Base-by-base conservation (phyloP, 2,888 invertebrate species). In the Cylloceria caligata region DNA sequence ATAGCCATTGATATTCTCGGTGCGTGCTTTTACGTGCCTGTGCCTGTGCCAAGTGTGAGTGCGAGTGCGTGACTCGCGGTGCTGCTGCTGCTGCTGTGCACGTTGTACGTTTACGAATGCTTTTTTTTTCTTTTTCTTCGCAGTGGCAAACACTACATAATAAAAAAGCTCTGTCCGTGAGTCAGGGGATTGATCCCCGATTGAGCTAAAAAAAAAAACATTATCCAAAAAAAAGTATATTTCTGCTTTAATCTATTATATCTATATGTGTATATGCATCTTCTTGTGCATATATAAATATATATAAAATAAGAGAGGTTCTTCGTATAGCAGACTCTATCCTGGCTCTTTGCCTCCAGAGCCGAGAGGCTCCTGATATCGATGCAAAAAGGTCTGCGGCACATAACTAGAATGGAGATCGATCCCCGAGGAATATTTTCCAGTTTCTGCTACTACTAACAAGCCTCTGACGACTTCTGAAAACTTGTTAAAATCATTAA, bases 1-100 rank as follows among this genome's bases (percentile, higher is more conserved):
- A 45, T 65, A 64, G 65, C 84, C 67, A 81, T 83, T 83, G 79
- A 83, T 81, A 81, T 83, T 83, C 79, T 72, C 65, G 71, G 83
- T 80, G 84, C 83, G 83, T 83, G 71, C 47, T 57, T 34, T 27
- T 57, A 16, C 30, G 45, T 34, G 24, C 9, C 60, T 60, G 11
- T 76, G 39, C 21, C 36, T 73, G 74, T 64, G 65, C 55, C 39
- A 13, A 68, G 49, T 52, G 55, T 57, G 64, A 47, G 69, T 68
- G 67, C 79, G 64, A 45, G 69, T 72, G 80, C 67, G 82, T 79
- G 80, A 71, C 79, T 36, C 72, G 67, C 65, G 62, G 62, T 57
- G 47, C 30, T 73, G 24, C 65, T 60, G 34, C 34, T n/a, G n/a
- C n/a, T n/a, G n/a, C n/a, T n/a, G n/a, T n/a, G n/a, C n/a, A 27